A percentile compares a stretch with the other conserved stretches of the same genome.
These are phyloP conservation scores for Lepus oiostolus DNA, from an alignment of 2,797 vertebrate genomes.

Conservation along the genomic window DNA sequence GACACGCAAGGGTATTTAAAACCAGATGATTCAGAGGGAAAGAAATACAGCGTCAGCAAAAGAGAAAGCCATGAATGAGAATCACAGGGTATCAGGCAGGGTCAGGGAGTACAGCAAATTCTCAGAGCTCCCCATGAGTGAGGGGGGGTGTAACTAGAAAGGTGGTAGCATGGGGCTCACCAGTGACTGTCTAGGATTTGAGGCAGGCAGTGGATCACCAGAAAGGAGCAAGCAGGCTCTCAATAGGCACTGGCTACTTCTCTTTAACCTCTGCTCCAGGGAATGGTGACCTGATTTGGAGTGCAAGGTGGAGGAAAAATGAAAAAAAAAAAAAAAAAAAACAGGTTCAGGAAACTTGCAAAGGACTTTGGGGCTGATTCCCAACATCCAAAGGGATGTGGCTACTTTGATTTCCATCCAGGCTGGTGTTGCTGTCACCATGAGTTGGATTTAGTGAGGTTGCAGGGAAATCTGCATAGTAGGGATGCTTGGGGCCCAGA, in stretches of 20 bases:
- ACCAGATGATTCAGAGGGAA: neutral
- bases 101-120: neutral
- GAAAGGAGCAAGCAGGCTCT: neutral
- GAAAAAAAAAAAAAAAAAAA: conserved; percentile 12
- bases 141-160: neutral
- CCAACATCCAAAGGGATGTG: neutral
- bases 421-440: neutral
- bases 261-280: neutral
- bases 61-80: neutral
- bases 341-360: neutral
- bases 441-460: neutral
- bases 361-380: neutral
- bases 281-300: neutral
- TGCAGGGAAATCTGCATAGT: neutral
- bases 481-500: neutral
- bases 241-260: neutral
- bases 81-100: neutral
- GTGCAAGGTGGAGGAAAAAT: neutral
- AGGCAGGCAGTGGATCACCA: neutral
- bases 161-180: neutral
- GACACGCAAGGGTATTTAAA: neutral
- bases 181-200: neutral
- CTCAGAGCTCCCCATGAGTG: neutral
- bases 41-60: neutral
- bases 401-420: conserved; percentile 36